These are phyloP conservation scores for Lagocephalus sceleratus DNA, from an alignment of 2,797 vertebrate genomes.

Conservation along the genomic window DNA sequence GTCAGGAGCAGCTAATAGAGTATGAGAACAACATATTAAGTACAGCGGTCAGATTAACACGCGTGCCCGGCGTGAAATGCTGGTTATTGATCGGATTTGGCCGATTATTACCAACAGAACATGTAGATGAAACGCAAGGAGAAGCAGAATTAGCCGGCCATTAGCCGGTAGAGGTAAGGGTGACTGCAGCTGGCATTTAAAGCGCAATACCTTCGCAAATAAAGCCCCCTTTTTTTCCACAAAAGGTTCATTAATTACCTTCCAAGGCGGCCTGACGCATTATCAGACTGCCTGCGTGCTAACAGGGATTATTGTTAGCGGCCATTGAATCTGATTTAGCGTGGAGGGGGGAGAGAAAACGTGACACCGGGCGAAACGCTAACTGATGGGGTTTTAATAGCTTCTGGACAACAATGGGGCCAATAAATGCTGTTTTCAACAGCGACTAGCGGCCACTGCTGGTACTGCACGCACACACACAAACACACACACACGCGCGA, in stretches of 20 bases:
- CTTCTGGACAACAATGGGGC: background rate
- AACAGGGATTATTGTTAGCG: too few species aligned
- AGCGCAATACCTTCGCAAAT: too few species aligned
- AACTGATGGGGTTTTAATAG: background rate
- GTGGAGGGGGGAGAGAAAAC: background rate
- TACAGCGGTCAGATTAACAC: conserved; percentile 63
- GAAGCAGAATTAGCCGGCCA: background rate
- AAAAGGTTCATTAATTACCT: too few species aligned
- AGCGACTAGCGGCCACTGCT: background rate
- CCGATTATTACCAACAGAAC: conserved; percentile 24
- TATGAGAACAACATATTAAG: conserved; percentile 73
- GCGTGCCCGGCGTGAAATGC: conserved; percentile 1
- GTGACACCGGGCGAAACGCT: background rate
- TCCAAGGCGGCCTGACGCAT: background rate
- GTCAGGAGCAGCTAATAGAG: conserved; percentile 68
- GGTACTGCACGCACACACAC: background rate
- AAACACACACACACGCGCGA: background rate
- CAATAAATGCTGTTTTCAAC: background rate
- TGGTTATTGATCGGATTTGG: conserved; percentile 36
- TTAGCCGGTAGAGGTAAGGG: too few species aligned
- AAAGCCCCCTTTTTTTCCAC: too few species aligned
- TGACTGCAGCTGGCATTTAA: background rate
- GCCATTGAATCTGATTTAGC: too few species aligned
- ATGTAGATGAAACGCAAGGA: background rate
- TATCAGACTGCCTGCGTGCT: background rate